Conservation (phyloP, 2,797 vertebrate genomes). For the Enteromius treurensis region DNA sequence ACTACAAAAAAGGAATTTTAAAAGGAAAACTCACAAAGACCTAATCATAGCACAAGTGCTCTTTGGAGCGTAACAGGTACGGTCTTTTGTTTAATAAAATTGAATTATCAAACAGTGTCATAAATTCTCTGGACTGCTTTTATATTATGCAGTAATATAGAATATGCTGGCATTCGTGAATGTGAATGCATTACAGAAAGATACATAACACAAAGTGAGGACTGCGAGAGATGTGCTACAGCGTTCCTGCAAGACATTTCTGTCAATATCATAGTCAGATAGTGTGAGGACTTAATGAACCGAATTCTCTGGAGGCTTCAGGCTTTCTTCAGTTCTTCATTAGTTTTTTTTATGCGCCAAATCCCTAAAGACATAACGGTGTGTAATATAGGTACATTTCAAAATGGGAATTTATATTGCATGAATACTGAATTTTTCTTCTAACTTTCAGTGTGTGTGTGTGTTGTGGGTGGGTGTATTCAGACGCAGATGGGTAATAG, state of each 20-base stretch:
- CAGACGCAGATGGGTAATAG: constrained; percentile 54
- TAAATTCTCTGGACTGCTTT: constrained; percentile 11
- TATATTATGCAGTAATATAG: neutral
- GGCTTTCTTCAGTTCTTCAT: constrained; percentile 47
- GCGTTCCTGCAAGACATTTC: constrained; percentile 37
- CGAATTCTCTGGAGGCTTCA: constrained; percentile 42
- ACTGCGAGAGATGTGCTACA: constrained; percentile 30
- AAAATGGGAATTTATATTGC: constrained; percentile 43
- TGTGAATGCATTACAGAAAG: constrained; percentile 29
- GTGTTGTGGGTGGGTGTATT: constrained; percentile 45
- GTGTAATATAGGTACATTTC: constrained; percentile 35
- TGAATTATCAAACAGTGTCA: constrained; percentile 3
- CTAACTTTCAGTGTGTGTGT: constrained; percentile 33
- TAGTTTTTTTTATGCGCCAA: constrained; percentile 33
- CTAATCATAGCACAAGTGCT: neutral
- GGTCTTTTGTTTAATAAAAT: constrained; percentile 3
- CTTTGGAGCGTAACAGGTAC: neutral
- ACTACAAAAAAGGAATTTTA: constrained; percentile 24
- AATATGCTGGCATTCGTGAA: neutral
- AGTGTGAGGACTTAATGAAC: constrained; percentile 49
- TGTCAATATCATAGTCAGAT: constrained; percentile 42
- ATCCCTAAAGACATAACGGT: constrained; percentile 37
- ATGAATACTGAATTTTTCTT: constrained; percentile 27
- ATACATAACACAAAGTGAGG: constrained; percentile 23
- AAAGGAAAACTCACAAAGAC: constrained; percentile 15